phyloP scores from a whole-genome alignment of 2,888 invertebrate genomes.

The Dryocosmus kuriphilus region DNA sequence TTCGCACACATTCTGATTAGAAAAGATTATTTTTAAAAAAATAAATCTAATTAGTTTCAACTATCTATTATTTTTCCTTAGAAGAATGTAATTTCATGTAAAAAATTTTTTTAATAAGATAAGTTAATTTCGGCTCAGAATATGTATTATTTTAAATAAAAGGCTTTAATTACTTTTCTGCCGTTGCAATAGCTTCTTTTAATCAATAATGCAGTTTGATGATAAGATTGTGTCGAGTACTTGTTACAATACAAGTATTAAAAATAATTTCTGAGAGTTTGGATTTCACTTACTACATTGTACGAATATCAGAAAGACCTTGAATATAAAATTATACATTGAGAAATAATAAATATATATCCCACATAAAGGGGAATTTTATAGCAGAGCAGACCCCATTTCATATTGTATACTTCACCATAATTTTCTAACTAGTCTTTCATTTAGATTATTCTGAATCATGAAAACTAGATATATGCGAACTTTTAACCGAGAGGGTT shows the following conservation, averaged over 20 bases:
- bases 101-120: too few relatives aligned
- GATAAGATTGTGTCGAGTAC: neutral
- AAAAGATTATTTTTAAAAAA: neutral
- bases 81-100: too few relatives aligned
- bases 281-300: constrained; percentile 1
- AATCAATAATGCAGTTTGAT: neutral
- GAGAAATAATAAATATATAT: neutral
- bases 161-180: neutral
- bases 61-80: too few relatives aligned
- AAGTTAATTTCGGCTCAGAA: neutral
- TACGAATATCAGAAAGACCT: neutral
- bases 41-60: neutral
- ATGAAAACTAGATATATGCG: neutral
- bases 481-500: neutral
- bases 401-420: neutral
- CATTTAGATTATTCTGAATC: constrained; percentile 12
- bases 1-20: neutral
- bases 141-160: neutral
- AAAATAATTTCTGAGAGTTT: neutral
- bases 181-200: neutral
- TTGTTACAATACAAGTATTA: neutral
- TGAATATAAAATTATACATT: neutral
- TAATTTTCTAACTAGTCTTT: constrained; percentile 6
- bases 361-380: neutral
- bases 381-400: neutral